phyloP scores from a whole-genome alignment of 2,888 invertebrate genomes.

The Drosophila koepferae region DNA sequence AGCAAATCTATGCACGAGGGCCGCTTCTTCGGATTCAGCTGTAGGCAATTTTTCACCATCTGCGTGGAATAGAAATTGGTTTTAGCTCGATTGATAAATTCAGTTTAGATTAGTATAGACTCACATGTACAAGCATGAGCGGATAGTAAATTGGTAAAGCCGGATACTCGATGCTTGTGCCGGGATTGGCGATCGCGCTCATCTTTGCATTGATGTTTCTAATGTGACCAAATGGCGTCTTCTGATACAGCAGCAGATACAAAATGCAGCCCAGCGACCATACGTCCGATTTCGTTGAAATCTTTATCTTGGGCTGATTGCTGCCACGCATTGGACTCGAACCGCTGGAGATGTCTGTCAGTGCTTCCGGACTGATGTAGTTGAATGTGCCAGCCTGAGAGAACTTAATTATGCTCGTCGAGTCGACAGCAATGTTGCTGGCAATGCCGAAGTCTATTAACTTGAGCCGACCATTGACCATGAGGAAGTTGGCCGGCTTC shows the following conservation, averaged over 20 bases:
- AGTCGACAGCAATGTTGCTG: conserved; percentile 93
- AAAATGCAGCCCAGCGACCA: conserved; percentile 99
- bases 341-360: conserved; percentile 88
- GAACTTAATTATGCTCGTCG: conserved; percentile 94
- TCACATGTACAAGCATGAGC: conserved; percentile 83
- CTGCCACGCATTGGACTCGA: conserved; percentile 85
- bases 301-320: conserved; percentile 87
- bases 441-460: conserved; percentile 99
- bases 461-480: conserved; percentile 94
- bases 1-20: conserved; percentile 83
- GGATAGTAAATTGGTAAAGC: conserved; percentile 86
- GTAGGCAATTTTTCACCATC: conserved; percentile 84
- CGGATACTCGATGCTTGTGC: conserved; percentile 91
- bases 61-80: conserved; percentile 37
- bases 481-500: conserved; percentile 98
- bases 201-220: conserved; percentile 90
- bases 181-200: conserved; percentile 91
- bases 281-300: conserved; percentile 96
- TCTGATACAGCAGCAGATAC: conserved; percentile 95
- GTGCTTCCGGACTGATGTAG: conserved; percentile 98
- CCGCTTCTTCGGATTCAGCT: conserved; percentile 83
- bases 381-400: conserved; percentile 95
- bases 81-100: not conserved
- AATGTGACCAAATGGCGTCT: conserved; percentile 95
- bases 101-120: conserved; percentile 15